A percentile compares a stretch with the other conserved stretches of the same genome.
Conservation (phyloP, 2,888 invertebrate genomes). For the Andrena fulva region DNA sequence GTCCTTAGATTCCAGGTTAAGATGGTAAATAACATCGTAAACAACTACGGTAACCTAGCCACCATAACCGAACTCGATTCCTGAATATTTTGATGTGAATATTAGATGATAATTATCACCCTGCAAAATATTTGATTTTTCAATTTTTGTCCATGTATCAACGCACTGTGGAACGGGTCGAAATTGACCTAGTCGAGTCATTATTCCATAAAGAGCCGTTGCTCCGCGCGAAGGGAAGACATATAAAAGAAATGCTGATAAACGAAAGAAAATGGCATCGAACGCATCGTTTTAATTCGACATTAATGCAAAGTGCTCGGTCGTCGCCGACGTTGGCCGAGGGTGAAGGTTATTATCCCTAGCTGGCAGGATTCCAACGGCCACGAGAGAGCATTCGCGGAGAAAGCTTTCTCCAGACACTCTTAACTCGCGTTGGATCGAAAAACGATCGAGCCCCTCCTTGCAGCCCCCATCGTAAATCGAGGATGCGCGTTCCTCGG, state of each 20-base stretch:
- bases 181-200: background rate
- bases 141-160: too few relatives aligned
- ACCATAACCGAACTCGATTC: too few relatives aligned
- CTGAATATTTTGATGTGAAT: too few relatives aligned
- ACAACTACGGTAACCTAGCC: too few relatives aligned
- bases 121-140: too few relatives aligned
- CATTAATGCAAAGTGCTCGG: conserved; percentile 70
- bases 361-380: conserved; percentile 78
- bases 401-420: conserved; percentile 67
- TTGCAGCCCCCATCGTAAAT: conserved; percentile 21
- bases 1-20: too few relatives aligned
- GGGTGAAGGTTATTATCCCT: conserved; percentile 81
- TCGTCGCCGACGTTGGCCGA: conserved; percentile 55
- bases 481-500: conserved; percentile 27
- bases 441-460: conserved; percentile 67
- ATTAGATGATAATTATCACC: too few relatives aligned
- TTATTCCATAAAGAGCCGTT: background rate
- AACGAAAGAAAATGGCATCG: background rate
- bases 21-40: too few relatives aligned
- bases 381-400: conserved; percentile 66
- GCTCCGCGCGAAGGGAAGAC: too few relatives aligned
- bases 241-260: background rate
- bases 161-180: too few relatives aligned
- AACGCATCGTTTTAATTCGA: conserved; percentile 69
- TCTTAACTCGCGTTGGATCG: conserved; percentile 73